A percentile compares a stretch with the other conserved stretches of the same genome.
Conservation (phyloP, 2,888 invertebrate species). For the Lasius platythorax region DNA sequence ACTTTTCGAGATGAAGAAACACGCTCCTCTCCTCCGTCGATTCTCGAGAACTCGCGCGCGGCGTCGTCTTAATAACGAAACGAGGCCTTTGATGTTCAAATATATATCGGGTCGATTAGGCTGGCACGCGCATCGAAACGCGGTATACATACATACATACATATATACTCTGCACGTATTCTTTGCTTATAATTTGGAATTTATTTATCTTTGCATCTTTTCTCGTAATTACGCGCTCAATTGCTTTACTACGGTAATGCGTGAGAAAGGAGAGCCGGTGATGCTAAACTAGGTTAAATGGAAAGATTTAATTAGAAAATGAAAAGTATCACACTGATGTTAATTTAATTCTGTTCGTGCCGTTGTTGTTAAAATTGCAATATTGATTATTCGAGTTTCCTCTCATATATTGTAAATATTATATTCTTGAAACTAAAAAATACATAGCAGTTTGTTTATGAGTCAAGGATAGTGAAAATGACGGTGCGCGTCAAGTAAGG, state of each 20-base stretch:
- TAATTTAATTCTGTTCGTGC: neutral
- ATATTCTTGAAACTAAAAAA: neutral
- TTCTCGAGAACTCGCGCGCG: slow-evolving; percentile 35
- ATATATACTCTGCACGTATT: neutral
- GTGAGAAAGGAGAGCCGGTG: neutral
- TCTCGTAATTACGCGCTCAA: neutral
- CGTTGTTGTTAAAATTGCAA: neutral
- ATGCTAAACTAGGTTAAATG: neutral
- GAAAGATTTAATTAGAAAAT: slow-evolving; percentile 1
- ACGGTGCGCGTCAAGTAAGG: neutral
- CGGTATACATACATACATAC: neutral
- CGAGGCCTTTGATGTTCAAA: slow-evolving; percentile 62
- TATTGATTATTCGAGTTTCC: neutral
- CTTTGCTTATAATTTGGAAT: slow-evolving; percentile 11
- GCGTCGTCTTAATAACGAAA: slow-evolving; percentile 60
- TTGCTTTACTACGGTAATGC: neutral
- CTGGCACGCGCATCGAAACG: neutral
- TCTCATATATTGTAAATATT: neutral
- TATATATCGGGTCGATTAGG: slow-evolving; percentile 14
- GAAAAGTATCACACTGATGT: neutral
- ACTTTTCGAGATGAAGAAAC: slow-evolving; percentile 46
- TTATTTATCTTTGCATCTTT: slow-evolving; percentile 7
- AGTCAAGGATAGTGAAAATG: neutral
- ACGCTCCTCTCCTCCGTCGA: slow-evolving; percentile 55
- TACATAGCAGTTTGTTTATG: neutral